A percentile compares a stretch with the other conserved stretches of the same genome.
phyloP scores from a whole-genome alignment of 2,888 invertebrate species.

The Bibio marci region DNA sequence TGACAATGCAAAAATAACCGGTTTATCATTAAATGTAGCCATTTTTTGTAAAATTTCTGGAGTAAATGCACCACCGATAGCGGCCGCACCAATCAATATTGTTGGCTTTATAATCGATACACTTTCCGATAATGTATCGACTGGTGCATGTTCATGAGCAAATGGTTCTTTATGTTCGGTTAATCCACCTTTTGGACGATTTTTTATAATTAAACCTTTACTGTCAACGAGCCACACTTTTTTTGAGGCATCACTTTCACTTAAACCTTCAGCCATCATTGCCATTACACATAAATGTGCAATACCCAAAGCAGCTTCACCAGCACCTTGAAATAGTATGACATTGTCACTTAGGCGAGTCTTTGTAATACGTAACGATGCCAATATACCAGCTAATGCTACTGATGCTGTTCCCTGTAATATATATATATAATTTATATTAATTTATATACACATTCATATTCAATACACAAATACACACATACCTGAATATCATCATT shows the following conservation, averaged over 20 bases:
- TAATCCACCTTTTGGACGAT: slow-evolving; percentile 67
- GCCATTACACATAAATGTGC: slow-evolving; percentile 84
- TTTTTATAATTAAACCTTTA: slow-evolving; percentile 79
- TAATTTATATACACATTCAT: background rate
- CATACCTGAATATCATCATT: slow-evolving; percentile 89
- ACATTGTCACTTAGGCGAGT: slow-evolving; percentile 67
- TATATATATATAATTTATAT: background rate
- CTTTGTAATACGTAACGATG: slow-evolving; percentile 69
- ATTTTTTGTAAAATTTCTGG: slow-evolving; percentile 69
- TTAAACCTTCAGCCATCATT: slow-evolving; percentile 71
- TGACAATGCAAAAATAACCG: slow-evolving; percentile 93
- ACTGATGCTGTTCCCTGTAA: slow-evolving; percentile 75
- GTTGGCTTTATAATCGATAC: slow-evolving; percentile 69
- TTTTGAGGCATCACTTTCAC: slow-evolving; percentile 53
- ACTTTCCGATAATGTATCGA: slow-evolving; percentile 64
- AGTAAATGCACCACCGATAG: slow-evolving; percentile 88
- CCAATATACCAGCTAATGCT: slow-evolving; percentile 83
- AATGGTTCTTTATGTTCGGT: slow-evolving; percentile 66
- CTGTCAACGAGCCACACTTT: slow-evolving; percentile 95
- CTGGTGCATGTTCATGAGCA: slow-evolving; percentile 59
- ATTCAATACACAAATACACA: background rate
- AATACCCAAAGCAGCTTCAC: slow-evolving; percentile 92
- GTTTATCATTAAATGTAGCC: slow-evolving; percentile 65
- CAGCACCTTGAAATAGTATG: slow-evolving; percentile 91
- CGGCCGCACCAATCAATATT: slow-evolving; percentile 88